These are phyloP conservation scores for Indicator indicator DNA, from an alignment of 2,113 vertebrate genomes.

Conservation along the genomic window DNA sequence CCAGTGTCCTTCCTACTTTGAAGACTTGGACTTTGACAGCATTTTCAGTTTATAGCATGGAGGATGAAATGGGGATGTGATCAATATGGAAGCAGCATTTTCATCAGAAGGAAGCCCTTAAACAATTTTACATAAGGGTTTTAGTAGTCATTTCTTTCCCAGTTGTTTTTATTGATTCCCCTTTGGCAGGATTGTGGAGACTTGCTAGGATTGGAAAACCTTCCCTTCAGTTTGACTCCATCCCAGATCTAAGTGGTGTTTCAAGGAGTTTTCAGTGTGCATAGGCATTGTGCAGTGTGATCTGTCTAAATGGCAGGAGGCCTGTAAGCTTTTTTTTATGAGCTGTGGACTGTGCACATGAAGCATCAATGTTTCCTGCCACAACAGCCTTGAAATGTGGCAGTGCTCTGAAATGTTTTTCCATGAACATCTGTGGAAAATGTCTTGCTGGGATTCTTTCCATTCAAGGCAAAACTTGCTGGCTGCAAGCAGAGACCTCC, in stretches of 20 bases:
- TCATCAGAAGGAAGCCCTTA: slow-evolving; percentile 34
- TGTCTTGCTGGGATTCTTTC: slow-evolving; percentile 60
- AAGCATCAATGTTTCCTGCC: slow-evolving; percentile 37
- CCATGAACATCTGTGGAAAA: slow-evolving; percentile 60
- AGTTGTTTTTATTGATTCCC: slow-evolving; percentile 34
- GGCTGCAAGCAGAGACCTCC: slow-evolving; percentile 13
- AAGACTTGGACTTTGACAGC: background rate
- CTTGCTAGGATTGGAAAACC: slow-evolving; percentile 7
- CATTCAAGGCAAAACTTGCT: slow-evolving; percentile 50
- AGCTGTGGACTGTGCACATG: background rate
- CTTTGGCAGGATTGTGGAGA: background rate
- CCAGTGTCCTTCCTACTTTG: background rate
- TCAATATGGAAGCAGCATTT: slow-evolving; percentile 10
- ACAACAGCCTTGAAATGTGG: slow-evolving; percentile 42
- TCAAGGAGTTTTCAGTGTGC: background rate
- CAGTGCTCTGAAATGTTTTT: slow-evolving; percentile 45
- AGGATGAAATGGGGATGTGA: background rate
- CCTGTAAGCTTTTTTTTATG: background rate
- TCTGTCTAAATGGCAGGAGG: background rate
- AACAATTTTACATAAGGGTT: slow-evolving; percentile 27
- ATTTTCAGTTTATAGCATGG: background rate
- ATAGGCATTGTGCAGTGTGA: background rate
- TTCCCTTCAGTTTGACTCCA: background rate
- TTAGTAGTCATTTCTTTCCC: slow-evolving; percentile 39
- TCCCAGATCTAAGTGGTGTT: background rate